A percentile compares a stretch with the other conserved stretches of the same genome.
Conservation (phyloP, 2,888 invertebrate genomes). For the Cylloceria caligata region DNA sequence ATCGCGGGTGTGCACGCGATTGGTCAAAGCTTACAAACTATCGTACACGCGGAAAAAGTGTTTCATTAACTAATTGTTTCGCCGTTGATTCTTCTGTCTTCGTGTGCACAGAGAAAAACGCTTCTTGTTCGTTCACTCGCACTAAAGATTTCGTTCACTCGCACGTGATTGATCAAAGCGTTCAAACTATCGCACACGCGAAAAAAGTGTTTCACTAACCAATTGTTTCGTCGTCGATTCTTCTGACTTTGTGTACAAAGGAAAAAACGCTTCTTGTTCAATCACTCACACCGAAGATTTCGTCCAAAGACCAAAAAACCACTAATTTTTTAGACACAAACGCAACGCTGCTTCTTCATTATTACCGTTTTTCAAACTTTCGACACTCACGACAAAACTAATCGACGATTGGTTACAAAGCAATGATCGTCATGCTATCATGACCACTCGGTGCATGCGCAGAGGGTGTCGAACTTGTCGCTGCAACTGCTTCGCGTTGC, state of each 20-base stretch:
- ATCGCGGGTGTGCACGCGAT: background rate
- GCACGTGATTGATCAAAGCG: no score
- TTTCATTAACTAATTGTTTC: conserved; percentile 36
- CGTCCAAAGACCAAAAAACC: background rate
- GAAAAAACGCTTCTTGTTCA: background rate
- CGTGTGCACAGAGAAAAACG: background rate
- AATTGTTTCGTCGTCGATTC: conserved; percentile 27
- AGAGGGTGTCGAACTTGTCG: conserved; percentile 41
- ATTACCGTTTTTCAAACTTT: background rate
- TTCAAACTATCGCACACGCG: background rate
- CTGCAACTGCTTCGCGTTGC: conserved; percentile 10
- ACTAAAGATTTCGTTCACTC: background rate
- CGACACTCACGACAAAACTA: background rate
- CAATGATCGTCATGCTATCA: conserved; percentile 4
- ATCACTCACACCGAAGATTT: conserved; percentile 12
- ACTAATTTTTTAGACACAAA: background rate
- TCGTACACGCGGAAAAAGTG: conserved; percentile 10
- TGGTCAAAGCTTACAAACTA: background rate
- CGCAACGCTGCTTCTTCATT: background rate
- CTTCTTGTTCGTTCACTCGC: conserved; percentile 1
- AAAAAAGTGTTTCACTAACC: conserved; percentile 31
- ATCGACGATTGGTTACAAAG: conserved; percentile 34
- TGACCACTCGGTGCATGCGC: conserved; percentile 27
- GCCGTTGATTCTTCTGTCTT: background rate
- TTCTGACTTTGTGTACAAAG: background rate